phyloP scores from a whole-genome alignment of 2,113 vertebrate genomes.

The Phocoena phocoena region DNA sequence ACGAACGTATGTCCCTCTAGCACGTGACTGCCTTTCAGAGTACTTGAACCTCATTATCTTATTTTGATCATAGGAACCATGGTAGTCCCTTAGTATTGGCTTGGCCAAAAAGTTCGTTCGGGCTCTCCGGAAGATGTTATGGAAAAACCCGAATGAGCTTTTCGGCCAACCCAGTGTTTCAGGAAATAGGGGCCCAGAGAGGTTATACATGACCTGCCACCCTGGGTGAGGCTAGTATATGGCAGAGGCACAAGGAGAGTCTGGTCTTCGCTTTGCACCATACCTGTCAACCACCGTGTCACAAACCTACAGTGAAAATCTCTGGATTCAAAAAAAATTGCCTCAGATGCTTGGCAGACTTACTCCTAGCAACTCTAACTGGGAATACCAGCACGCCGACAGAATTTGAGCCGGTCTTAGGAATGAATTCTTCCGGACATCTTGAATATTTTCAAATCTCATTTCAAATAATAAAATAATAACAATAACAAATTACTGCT shows the following conservation, averaged over 20 bases:
- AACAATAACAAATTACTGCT: neutral
- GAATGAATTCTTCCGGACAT: neutral
- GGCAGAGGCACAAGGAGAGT: neutral
- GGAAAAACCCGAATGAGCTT: no score
- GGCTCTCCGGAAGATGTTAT: no score
- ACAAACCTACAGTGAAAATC: neutral
- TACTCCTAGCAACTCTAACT: neutral
- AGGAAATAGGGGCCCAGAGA: neutral
- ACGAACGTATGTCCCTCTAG: neutral
- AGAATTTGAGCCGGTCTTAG: neutral
- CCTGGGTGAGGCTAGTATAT: neutral
- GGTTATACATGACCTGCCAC: neutral
- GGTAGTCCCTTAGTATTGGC: neutral
- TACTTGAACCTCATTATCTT: neutral
- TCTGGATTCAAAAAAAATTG: constrained; percentile 3
- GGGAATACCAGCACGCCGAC: neutral
- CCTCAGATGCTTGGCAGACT: neutral
- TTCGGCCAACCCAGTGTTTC: neutral
- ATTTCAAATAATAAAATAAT: constrained; percentile 1
- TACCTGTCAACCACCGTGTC: neutral
- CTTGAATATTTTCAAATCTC: neutral
- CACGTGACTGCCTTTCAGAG: neutral
- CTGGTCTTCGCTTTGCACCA: neutral
- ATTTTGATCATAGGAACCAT: neutral
- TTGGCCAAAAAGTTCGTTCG: no score